These are phyloP conservation scores for Pogonomyrmex californicus DNA, from an alignment of 1,140 invertebrate genomes.

Conservation along the genomic window DNA sequence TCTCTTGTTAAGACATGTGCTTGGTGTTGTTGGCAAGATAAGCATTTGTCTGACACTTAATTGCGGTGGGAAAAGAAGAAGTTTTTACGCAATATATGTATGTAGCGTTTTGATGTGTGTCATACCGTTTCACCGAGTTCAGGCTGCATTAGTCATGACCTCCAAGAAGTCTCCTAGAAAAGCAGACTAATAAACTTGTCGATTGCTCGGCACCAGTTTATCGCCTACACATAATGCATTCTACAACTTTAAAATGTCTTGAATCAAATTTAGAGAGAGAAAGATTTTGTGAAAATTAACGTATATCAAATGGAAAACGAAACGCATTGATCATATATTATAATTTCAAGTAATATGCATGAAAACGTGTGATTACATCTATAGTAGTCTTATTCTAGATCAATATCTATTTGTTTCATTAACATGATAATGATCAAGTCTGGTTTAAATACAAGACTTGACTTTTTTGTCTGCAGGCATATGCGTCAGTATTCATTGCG, in stretches of 20 bases:
- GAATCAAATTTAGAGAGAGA: not conserved
- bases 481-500: constrained; percentile 73
- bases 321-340: constrained; percentile 9
- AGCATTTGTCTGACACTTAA: constrained; percentile 61
- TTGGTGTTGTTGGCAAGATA: constrained; percentile 29
- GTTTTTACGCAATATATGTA: constrained; percentile 30
- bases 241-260: not conserved
- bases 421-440: constrained; percentile 74
- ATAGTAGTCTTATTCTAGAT: not conserved
- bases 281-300: not conserved
- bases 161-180: constrained; percentile 72
- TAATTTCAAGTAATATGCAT: not conserved
- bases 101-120: constrained; percentile 63
- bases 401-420: constrained; percentile 61
- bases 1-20: not conserved
- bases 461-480: constrained; percentile 69
- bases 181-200: constrained; percentile 67
- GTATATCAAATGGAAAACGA: not conserved
- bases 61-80: constrained; percentile 65
- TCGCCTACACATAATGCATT: constrained; percentile 28
- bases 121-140: constrained; percentile 60
- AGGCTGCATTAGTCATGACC: constrained; percentile 72
- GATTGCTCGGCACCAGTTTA: constrained; percentile 20
- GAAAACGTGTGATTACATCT: not conserved
- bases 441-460: constrained; percentile 74